These are phyloP conservation scores for Sipha maydis DNA, from an alignment of 2,888 invertebrate species.

Conservation along the genomic window DNA sequence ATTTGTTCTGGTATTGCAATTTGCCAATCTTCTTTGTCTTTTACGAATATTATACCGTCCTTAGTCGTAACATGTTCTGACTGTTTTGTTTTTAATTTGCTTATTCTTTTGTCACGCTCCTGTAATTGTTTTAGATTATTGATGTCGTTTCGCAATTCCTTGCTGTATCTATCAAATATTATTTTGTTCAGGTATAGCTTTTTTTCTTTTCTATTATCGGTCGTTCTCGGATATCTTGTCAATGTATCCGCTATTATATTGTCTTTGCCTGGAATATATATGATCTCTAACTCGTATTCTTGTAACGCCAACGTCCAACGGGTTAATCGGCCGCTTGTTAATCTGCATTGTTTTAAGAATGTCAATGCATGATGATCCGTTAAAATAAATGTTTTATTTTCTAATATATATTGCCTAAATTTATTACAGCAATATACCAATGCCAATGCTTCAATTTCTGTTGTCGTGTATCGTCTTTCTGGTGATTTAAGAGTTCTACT, in stretches of 20 bases:
- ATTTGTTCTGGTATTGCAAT: neutral
- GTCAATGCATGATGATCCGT: constrained; percentile 53
- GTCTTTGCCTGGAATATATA: neutral
- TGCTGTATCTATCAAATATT: too few relatives aligned
- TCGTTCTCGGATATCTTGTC: neutral
- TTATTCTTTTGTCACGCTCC: neutral
- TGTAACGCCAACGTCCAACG: constrained; percentile 19
- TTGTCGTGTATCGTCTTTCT: constrained; percentile 36
- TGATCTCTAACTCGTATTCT: neutral
- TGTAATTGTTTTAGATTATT: neutral
- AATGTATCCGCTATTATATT: neutral
- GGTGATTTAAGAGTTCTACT: constrained; percentile 9
- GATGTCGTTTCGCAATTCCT: neutral
- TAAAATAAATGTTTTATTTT: neutral
- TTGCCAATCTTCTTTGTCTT: neutral
- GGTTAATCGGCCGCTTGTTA: neutral
- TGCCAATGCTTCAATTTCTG: constrained; percentile 45
- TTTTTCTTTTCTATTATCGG: too few relatives aligned
- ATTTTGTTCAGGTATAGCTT: too few relatives aligned
- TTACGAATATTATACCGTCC: neutral
- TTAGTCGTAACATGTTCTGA: neutral
- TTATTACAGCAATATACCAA: constrained; percentile 12
- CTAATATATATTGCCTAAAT: constrained; percentile 49
- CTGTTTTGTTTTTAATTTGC: neutral
- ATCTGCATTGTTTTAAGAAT: neutral